Evolutionary conservation across 2,888 invertebrate species (phyloP).

Genomic region (Dorcus parallelipipedus): DNA sequence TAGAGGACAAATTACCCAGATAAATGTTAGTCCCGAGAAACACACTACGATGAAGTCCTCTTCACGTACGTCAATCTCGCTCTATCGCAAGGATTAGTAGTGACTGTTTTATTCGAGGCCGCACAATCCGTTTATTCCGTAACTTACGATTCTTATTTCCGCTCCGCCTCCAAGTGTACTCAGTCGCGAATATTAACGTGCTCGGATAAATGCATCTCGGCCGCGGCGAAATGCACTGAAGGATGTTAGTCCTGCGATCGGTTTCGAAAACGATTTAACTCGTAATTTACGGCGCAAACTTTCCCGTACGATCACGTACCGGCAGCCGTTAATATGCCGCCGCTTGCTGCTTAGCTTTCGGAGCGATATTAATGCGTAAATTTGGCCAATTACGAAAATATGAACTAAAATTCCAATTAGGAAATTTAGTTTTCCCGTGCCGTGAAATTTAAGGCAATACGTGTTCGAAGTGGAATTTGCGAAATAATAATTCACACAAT

Average conservation of each 20-base stretch:
- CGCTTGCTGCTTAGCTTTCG: too few relatives aligned
- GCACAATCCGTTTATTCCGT: neutral
- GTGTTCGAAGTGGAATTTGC: too few relatives aligned
- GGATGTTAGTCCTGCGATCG: neutral
- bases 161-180: neutral
- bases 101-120: neutral
- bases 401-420: too few relatives aligned
- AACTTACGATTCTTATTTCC: neutral
- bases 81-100: neutral
- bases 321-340: neutral
- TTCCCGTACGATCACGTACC: neutral
- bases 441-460: too few relatives aligned
- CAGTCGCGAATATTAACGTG: neutral
- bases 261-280: neutral
- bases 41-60: neutral
- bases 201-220: neutral
- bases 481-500: too few relatives aligned
- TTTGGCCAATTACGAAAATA: too few relatives aligned
- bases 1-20: slow-evolving; percentile 4
- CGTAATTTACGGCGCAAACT: slow-evolving; percentile 1
- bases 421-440: too few relatives aligned
- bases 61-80: neutral
- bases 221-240: neutral
- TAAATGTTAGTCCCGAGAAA: slow-evolving; percentile 7
- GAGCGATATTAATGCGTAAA: too few relatives aligned